Conservation (phyloP, 2,113 vertebrate genomes). For the Cathartes aura region DNA sequence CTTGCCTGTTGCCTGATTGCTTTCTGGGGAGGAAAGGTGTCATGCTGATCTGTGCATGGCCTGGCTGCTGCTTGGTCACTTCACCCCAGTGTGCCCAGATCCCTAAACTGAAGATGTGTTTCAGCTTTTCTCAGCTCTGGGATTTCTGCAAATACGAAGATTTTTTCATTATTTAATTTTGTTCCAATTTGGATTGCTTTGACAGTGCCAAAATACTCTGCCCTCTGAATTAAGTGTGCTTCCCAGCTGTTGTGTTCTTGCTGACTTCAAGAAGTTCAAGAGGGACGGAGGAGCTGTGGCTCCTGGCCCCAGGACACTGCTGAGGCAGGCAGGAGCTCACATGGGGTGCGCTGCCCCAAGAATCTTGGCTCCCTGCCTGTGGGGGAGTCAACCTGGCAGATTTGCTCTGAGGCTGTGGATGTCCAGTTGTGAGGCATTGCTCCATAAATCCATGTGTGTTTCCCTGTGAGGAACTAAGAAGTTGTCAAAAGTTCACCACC, state of each 20-base stretch:
- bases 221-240: not conserved
- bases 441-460: not conserved
- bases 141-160: not conserved
- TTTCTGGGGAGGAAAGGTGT: not conserved
- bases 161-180: not conserved
- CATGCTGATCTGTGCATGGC: not conserved
- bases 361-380: not conserved
- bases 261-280: not conserved
- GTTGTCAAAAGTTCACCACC: not conserved
- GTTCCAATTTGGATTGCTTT: not conserved
- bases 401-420: not conserved
- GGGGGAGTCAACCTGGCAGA: not conserved
- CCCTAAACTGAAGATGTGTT: not conserved
- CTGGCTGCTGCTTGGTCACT: not conserved
- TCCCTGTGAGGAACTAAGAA: not conserved
- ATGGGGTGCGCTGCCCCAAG: not conserved
- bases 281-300: accelerated
- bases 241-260: not conserved
- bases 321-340: not conserved
- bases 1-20: not conserved
- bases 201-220: not conserved
- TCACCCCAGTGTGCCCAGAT: not conserved
- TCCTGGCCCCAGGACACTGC: not conserved
- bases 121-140: not conserved
- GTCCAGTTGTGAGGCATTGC: not conserved